Conservation (phyloP, 2,797 vertebrate genomes). For the Chrysolophus pictus region DNA sequence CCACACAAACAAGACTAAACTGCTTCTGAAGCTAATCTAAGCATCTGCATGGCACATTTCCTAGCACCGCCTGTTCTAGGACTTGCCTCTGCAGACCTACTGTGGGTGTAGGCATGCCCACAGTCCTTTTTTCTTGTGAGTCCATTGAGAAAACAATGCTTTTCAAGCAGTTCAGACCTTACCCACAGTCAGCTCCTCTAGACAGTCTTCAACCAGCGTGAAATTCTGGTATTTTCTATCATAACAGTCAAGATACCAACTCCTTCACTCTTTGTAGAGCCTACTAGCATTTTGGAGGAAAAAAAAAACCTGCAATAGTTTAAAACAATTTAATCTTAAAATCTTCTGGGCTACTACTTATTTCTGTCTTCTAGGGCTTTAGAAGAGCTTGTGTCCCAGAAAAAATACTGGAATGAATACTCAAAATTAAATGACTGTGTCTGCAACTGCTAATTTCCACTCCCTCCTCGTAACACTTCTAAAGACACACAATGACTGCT, state of each 20-base stretch:
- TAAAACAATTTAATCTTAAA: neutral
- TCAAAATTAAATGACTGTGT: neutral
- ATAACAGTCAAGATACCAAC: neutral
- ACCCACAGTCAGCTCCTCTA: neutral
- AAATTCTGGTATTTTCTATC: neutral
- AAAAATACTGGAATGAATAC: conserved; percentile 7
- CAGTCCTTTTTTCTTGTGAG: neutral
- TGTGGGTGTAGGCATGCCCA: neutral
- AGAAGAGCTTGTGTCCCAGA: neutral
- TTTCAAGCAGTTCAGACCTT: neutral
- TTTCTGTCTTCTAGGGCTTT: neutral
- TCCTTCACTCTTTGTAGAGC: neutral
- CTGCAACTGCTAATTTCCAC: neutral
- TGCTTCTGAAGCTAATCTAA: neutral
- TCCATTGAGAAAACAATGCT: neutral
- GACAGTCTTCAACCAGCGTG: neutral
- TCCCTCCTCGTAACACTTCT: neutral
- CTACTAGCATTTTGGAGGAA: neutral
- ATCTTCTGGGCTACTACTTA: neutral
- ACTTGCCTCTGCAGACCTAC: neutral
- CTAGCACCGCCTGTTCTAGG: neutral
- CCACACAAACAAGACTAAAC: conserved; percentile 13
- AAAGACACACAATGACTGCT: neutral
- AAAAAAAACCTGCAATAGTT: neutral
- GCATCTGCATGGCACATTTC: neutral